phyloP scores from a whole-genome alignment of 2,888 invertebrate species.

The Tipula helvola region DNA sequence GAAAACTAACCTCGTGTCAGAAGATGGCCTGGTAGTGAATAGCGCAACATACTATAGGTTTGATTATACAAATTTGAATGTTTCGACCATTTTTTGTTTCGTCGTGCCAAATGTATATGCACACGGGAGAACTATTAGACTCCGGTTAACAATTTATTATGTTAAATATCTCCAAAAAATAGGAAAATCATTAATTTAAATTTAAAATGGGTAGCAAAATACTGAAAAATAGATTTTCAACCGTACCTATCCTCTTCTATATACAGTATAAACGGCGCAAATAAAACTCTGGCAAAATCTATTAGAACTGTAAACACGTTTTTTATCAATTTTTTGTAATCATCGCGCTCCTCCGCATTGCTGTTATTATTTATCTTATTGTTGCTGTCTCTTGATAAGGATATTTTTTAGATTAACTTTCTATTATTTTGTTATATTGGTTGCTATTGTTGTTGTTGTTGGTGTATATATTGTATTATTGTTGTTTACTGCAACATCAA shows the following conservation, averaged over 20 bases:
- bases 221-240: neutral
- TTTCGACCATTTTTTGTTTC: no score
- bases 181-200: neutral
- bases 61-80: no score
- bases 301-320: neutral
- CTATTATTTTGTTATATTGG: neutral
- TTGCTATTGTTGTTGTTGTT: neutral
- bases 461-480: no score
- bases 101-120: no score
- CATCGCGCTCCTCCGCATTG: neutral
- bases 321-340: slow-evolving; percentile 4
- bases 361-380: neutral
- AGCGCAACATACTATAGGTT: no score
- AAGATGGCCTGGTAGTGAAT: no score
- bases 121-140: neutral
- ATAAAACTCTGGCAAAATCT: neutral
- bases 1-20: no score
- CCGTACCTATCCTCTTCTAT: neutral
- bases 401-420: neutral
- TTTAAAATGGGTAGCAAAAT: neutral
- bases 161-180: neutral
- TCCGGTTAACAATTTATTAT: no score
- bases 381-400: neutral
- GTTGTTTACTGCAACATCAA: neutral
- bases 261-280: neutral